phyloP scores from a whole-genome alignment of 2,113 vertebrate species.

The Melanerpes formicivorus region DNA sequence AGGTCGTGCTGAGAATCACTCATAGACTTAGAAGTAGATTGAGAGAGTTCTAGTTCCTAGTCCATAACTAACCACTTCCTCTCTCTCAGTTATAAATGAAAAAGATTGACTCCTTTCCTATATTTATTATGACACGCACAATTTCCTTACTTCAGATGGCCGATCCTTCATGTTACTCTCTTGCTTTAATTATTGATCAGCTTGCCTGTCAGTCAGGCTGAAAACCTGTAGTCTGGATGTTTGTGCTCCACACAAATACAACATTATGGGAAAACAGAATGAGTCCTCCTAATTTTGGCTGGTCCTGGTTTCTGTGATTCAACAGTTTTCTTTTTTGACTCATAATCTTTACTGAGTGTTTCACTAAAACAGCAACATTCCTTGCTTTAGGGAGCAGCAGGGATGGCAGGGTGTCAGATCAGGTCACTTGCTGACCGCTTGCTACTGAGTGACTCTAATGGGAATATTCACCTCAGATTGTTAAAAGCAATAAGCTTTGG shows the following conservation, averaged over 20 bases:
- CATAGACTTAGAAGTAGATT: background rate
- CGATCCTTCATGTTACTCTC: fast-evolving
- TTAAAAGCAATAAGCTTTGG: background rate
- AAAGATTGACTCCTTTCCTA: background rate
- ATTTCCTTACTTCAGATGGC: background rate
- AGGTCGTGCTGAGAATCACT: background rate
- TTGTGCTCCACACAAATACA: background rate
- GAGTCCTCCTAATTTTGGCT: background rate
- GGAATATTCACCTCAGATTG: background rate
- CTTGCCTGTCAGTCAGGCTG: background rate
- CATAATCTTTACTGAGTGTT: background rate
- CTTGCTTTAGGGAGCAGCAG: background rate
- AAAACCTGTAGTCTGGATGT: background rate
- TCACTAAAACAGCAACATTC: background rate
- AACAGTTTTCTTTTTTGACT: background rate
- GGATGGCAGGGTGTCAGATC: background rate
- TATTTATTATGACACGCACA: background rate
- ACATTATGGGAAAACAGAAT: background rate
- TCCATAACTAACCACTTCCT: background rate
- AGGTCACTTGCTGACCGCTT: background rate
- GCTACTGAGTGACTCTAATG: background rate
- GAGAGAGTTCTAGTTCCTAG: background rate
- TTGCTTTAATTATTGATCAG: too few species aligned
- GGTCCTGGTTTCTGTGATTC: background rate
- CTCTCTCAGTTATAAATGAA: background rate